Conservation (phyloP, 2,888 invertebrate species). For the Prenolepis imparis region DNA sequence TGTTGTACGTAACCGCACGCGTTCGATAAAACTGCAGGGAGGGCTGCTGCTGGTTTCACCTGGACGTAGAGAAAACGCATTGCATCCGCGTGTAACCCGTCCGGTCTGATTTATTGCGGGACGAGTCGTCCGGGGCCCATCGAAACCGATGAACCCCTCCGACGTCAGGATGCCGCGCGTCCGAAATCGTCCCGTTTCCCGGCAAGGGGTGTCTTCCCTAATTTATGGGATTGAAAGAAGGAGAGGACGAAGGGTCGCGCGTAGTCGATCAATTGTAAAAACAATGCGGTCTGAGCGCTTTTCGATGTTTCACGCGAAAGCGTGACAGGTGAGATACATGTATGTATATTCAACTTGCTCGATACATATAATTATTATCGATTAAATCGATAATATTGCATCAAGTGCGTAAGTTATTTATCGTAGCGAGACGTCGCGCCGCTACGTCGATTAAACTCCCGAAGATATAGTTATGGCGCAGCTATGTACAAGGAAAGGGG, state of each 20-base stretch:
- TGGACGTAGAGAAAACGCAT: constrained; percentile 57
- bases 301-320: constrained; percentile 19
- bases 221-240: constrained; percentile 68
- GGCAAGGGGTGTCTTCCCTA: constrained; percentile 64
- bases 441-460: background rate
- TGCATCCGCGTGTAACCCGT: constrained; percentile 61
- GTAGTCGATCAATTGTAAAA: constrained; percentile 64
- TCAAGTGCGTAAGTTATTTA: constrained; percentile 8
- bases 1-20: constrained; percentile 8
- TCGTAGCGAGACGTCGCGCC: background rate
- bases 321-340: background rate
- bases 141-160: constrained; percentile 61
- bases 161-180: constrained; percentile 54
- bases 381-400: constrained; percentile 7
- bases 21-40: constrained; percentile 58
- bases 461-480: background rate
- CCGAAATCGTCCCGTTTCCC: constrained; percentile 56
- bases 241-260: constrained; percentile 13
- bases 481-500: constrained; percentile 28
- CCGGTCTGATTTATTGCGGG: constrained; percentile 70
- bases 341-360: constrained; percentile 7
- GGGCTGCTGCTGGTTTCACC: constrained; percentile 19
- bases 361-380: background rate
- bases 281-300: constrained; percentile 47
- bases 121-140: constrained; percentile 57